Evolutionary conservation across 1,140 invertebrate species (phyloP), one percentile per base, ranked within the genome.

Genomic region (Hycleus cichorii): DNA sequence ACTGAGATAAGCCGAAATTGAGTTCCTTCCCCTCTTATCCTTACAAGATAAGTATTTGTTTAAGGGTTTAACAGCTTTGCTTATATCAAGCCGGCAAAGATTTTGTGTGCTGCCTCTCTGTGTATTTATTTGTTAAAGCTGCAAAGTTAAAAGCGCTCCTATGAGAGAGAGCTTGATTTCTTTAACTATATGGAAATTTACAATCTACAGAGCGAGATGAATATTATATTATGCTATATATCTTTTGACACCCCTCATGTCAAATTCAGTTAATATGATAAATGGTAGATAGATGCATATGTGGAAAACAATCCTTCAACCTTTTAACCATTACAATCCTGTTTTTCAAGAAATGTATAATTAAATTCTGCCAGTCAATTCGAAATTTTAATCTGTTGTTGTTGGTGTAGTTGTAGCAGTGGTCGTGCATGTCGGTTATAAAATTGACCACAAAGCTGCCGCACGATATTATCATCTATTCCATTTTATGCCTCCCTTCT

Each of bases 351-450:
- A 40, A 50, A 60, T 60, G 25, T 46, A 27, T 60, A 60, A 60
- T 60, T 60, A 60, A 60, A 60, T 60, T 60, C 59, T 60, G 59
- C 59, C 59, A 60, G 39, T 60, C 59, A 60, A 40, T 60, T 32
- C 7, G 25, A 60, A 60, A 60, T 55, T 60, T 58, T 58, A 58
- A 58, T 58, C 32, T 51, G 4, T 32, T 7, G 4, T 7, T 32
- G 32, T 32, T 32, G 32, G 11, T 55, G 32, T 32, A 7, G 32
- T 7, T 4, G 32, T 7, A 18, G 32, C 32, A 7, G 32, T 32
- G 32, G 32, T 32, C 32, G 32, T 32, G 32, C 32, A 32, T 32
- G 32, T 32, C 32, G 32, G 32, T 32, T 32, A 32, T 18, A 32
- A 7, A 32, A 32, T 32, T 32, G 32, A 32, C 32, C 32, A 32